Base-by-base conservation (phyloP, 1,140 invertebrate genomes). In the Dendrolimus kikuchii region DNA sequence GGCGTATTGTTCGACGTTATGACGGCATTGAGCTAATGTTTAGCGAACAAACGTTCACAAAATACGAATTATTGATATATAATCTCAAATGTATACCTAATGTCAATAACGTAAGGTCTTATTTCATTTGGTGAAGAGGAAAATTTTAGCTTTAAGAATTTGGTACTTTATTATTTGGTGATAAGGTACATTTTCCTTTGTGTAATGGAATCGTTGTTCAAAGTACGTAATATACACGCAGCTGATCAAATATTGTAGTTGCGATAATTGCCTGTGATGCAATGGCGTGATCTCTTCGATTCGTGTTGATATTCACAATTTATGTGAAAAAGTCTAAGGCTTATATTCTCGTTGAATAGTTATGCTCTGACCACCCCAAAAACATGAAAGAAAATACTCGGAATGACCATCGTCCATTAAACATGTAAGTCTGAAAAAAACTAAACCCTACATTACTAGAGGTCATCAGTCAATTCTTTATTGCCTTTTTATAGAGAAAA, bases 171-270 rank as follows among this genome's bases (percentile, higher is more conserved):
- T 51, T 4, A 4, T 5, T 4, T 5, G 7, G 4, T 5, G 0
- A 5, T 37, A 41, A 40, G 57, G 55, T 51, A n/a, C 9, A 42
- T 40, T 56, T 49, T 65, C 7, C n/a, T 7, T 8, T 49, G 2
- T n/a, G 4, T 2, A 39, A 39, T 40, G 23, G 23, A 23, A 23
- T 23, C 23, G 7, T 55, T 64, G 54, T 62, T 55, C 46, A 64
- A 60, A 52, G 61, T 23, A 49, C 58, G 54, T 60, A 66, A 59
- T 61, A 60, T 53, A 64, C 57, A 66, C 80, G 69, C 81, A 85
- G 79, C 81, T 85, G 81, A 82, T 71, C 81, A 85, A 85, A 85
- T 85, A 85, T 81, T 82, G 81, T 82, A 76, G 68, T 77, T 67
- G 74, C 75, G 79, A 85, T 85, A 85, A 85, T 82, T 81, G 81